These are phyloP conservation scores for Melanchra persicariae DNA, from an alignment of 2,888 invertebrate species.

Conservation along the genomic window DNA sequence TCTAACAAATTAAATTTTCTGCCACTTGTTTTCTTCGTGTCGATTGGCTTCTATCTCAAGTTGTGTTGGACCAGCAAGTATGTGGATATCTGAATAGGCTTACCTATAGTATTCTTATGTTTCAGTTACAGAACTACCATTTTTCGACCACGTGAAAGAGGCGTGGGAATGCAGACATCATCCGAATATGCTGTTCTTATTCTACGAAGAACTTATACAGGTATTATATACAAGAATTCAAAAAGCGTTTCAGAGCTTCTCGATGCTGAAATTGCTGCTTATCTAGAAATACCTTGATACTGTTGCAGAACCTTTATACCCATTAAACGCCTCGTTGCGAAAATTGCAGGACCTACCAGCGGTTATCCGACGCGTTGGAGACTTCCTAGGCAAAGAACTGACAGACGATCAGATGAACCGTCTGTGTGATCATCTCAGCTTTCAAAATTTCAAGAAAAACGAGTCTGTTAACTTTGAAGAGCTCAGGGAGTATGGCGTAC, in stretches of 20 bases:
- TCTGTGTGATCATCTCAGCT: conserved; percentile 92
- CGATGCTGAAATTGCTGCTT: background rate
- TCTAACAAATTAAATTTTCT: no score
- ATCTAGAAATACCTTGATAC: background rate
- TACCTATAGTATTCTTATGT: background rate
- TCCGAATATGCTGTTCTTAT: conserved; percentile 93
- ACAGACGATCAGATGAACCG: conserved; percentile 87
- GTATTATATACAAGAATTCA: conserved; percentile 77
- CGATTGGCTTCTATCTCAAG: background rate
- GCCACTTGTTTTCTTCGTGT: background rate
- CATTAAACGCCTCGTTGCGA: background rate
- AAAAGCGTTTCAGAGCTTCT: background rate
- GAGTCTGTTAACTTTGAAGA: conserved; percentile 82
- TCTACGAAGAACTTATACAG: conserved; percentile 93
- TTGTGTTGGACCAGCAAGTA: no score
- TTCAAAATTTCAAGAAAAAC: conserved; percentile 94
- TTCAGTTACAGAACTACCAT: conserved; percentile 86
- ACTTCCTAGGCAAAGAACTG: conserved; percentile 90
- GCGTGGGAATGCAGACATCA: conserved; percentile 92
- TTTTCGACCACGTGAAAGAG: conserved; percentile 94
- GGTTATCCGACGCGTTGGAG: conserved; percentile 81
- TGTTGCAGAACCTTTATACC: background rate
- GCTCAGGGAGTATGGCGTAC: conserved; percentile 34
- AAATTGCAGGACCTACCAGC: conserved; percentile 48
- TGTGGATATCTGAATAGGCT: background rate